Percentiles rank a stretch among this genome's conserved stretches.
These are phyloP conservation scores for Pasiphila rectangulata DNA, from an alignment of 2,888 invertebrate species.

Conservation along the genomic window DNA sequence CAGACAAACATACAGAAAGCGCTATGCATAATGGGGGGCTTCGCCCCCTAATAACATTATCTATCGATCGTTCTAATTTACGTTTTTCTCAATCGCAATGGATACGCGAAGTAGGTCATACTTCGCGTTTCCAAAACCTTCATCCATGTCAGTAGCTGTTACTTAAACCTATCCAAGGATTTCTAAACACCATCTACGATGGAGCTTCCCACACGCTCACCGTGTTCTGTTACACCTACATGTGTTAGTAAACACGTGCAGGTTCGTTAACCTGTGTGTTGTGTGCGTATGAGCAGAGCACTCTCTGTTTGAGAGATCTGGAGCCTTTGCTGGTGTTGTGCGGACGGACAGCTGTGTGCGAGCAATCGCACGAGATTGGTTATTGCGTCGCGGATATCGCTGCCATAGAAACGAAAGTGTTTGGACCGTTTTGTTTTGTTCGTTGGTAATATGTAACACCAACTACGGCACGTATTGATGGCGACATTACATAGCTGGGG, in stretches of 20 bases:
- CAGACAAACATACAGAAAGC: too few relatives aligned
- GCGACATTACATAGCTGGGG: neutral
- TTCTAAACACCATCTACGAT: slow-evolving; percentile 23
- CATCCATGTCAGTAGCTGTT: neutral
- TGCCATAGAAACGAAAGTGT: slow-evolving; percentile 27
- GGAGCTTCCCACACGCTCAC: slow-evolving; percentile 31
- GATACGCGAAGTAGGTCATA: neutral
- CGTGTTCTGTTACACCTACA: slow-evolving; percentile 34
- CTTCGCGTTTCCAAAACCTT: neutral
- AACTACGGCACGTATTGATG: slow-evolving; percentile 1
- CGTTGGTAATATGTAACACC: slow-evolving; percentile 5
- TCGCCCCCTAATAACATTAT: too few relatives aligned
- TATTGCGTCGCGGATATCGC: slow-evolving; percentile 28
- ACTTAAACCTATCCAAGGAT: slow-evolving; percentile 8
- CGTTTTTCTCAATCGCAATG: neutral
- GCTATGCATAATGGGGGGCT: too few relatives aligned
- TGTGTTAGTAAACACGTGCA: slow-evolving; percentile 58
- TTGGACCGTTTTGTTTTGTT: slow-evolving; percentile 14
- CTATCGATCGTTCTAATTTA: neutral
- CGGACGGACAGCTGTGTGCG: slow-evolving; percentile 11
- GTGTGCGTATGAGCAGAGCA: slow-evolving; percentile 42
- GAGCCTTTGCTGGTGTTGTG: slow-evolving; percentile 17
- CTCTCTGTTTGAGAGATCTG: slow-evolving; percentile 28
- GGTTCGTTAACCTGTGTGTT: slow-evolving; percentile 63
- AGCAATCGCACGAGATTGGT: slow-evolving; percentile 24